Base-by-base conservation (phyloP, 2,797 vertebrate genomes). In the Acipenser oxyrinchus region DNA sequence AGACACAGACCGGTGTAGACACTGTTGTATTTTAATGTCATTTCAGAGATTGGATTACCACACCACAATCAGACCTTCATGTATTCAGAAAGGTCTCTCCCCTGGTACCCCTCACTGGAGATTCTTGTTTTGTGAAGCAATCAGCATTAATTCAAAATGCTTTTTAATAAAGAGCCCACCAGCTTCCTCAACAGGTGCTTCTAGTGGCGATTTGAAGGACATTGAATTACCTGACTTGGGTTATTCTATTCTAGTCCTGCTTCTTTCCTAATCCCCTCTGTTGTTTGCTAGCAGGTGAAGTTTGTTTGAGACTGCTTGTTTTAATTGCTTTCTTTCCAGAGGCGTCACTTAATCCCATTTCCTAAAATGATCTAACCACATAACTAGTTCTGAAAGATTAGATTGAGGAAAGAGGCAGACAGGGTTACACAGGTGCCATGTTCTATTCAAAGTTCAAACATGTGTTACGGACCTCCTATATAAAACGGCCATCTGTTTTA, bases 21-120 rank as follows among this genome's bases (percentile, higher is more conserved):
- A 75, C 82, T 83, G 23, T 4, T 37, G 86, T 91, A 84, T 92
- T 93, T 91, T 93, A 92, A 95, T 91, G 92, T 94, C 89, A 89
- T 85, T 86, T 87, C 76, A 71, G 82, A 91, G 91, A 93, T 96
- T 92, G 76, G 84, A 79, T 98, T 97, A 94, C 95, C 88, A 88
- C 87, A 81, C 86, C 80, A 73, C 88, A 86, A 88, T 91, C 84
- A 88, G 86, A 89, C 88, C 88, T 89, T 75, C 76, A 88, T 83
- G 70, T 65, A 63, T 83, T 77, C 69, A 80, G 72, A 68, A 77
- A 76, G 77, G 77, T 75, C 78, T 51, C 79, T 82, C 78, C 77
- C 78, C 62, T 75, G 23, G 23, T 37, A 37, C 4, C 2, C 23
- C 23, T 37, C 23, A 37, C 23, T 37, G 2, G 23, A 37, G 23